phyloP scores from a whole-genome alignment of 2,797 vertebrate genomes.

The Pseudopleuronectes americanus region DNA sequence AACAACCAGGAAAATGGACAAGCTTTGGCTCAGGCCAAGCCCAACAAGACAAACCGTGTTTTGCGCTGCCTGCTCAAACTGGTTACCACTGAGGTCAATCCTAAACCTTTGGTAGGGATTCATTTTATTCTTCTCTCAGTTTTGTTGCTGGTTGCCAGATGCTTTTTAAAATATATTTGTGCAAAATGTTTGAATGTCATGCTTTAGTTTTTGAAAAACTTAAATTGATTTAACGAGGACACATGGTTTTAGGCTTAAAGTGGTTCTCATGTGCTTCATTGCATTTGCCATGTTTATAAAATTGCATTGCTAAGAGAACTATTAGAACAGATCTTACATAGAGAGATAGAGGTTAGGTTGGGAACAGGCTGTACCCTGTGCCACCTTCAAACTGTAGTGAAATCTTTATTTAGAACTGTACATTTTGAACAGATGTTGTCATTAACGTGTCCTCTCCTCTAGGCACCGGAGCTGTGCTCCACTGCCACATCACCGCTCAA shows the following conservation, averaged over 20 bases:
- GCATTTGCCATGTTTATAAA: not conserved
- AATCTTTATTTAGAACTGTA: not conserved
- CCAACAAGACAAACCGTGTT: slow-evolving; percentile 87
- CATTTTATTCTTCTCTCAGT: not conserved
- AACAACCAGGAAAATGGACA: slow-evolving; percentile 67
- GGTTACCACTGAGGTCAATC: slow-evolving; percentile 94
- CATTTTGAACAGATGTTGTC: slow-evolving; percentile 5
- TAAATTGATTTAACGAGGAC: no score
- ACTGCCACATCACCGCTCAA: slow-evolving; percentile 89
- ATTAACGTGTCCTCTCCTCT: slow-evolving; percentile 19
- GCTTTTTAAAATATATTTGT: no score
- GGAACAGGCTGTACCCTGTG: not conserved
- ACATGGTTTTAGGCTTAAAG: no score
- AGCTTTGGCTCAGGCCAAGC: slow-evolving; percentile 39
- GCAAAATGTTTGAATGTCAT: no score
- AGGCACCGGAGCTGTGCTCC: slow-evolving; percentile 89
- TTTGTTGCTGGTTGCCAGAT: not conserved
- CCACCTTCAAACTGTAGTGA: not conserved
- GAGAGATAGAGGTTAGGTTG: not conserved
- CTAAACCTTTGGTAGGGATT: slow-evolving; percentile 88
- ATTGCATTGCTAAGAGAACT: not conserved
- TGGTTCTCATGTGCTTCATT: no score
- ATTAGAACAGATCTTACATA: not conserved
- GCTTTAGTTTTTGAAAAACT: no score
- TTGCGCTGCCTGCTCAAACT: slow-evolving; percentile 93